phyloP scores from a whole-genome alignment of 2,113 vertebrate genomes.

The Proteles cristata region DNA sequence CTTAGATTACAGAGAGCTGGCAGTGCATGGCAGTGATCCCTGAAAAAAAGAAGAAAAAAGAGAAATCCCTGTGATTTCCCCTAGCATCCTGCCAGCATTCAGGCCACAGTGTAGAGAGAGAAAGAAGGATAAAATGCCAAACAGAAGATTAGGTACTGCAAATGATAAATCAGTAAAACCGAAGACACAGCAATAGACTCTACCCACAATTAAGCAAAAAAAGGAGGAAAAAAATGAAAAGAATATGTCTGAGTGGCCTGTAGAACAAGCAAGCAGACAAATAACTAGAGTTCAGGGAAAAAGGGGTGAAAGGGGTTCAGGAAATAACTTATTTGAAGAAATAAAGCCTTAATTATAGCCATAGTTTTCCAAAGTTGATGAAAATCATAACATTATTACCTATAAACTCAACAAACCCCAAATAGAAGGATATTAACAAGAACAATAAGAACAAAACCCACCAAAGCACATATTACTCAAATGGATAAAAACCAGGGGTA shows the following conservation, averaged over 20 bases:
- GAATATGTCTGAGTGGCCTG: background rate
- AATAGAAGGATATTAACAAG: background rate
- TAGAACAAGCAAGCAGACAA: background rate
- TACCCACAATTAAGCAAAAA: background rate
- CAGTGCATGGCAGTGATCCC: background rate
- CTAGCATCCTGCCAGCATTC: background rate
- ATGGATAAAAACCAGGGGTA: background rate
- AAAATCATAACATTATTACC: background rate
- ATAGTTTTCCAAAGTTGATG: background rate
- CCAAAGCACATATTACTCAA: background rate
- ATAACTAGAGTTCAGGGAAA: background rate
- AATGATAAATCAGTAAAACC: background rate
- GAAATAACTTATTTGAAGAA: slow-evolving; percentile 19
- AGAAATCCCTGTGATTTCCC: background rate
- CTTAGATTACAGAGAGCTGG: background rate
- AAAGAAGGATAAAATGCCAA: background rate
- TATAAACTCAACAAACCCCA: background rate
- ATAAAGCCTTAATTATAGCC: background rate
- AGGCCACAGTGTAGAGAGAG: background rate
- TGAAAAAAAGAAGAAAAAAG: background rate
- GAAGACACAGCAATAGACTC: background rate
- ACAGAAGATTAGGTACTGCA: background rate
- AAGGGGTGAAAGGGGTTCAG: accelerated
- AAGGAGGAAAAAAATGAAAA: background rate
- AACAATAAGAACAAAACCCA: background rate